These are phyloP conservation scores for Philonicus albiceps DNA, from an alignment of 2,888 invertebrate species.

Conservation along the genomic window DNA sequence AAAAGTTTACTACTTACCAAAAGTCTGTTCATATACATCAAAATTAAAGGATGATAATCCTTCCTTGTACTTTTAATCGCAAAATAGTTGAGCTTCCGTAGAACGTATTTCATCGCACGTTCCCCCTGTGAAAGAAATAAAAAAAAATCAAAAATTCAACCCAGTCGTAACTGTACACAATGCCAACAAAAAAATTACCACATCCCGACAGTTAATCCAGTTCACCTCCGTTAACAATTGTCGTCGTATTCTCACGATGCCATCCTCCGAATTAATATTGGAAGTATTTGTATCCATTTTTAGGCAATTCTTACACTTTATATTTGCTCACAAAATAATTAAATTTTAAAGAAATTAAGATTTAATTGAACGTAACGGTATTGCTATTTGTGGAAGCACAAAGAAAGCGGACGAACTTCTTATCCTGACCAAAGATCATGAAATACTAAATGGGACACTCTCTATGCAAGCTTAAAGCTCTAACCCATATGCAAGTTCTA, in stretches of 20 bases:
- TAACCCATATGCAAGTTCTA: no score
- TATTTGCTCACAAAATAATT: neutral
- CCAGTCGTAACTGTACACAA: neutral
- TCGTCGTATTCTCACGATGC: neutral
- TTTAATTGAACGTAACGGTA: neutral
- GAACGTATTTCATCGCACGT: neutral
- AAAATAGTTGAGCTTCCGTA: neutral
- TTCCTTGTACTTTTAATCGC: neutral
- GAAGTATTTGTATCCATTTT: neutral
- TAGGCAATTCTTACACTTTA: neutral
- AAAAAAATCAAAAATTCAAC: neutral
- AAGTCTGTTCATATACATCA: neutral
- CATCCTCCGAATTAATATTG: neutral
- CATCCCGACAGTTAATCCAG: neutral
- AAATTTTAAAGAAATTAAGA: neutral
- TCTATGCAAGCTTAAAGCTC: no score
- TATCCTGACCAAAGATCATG: no score
- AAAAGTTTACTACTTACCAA: neutral
- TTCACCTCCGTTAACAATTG: neutral
- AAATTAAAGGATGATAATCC: neutral
- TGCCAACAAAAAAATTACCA: neutral
- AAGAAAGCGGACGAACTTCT: neutral
- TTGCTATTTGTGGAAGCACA: neutral
- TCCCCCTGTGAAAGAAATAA: neutral
- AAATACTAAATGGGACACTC: no score